Conservation (phyloP, 2,797 vertebrate species). For the Lutjanus campechanus region DNA sequence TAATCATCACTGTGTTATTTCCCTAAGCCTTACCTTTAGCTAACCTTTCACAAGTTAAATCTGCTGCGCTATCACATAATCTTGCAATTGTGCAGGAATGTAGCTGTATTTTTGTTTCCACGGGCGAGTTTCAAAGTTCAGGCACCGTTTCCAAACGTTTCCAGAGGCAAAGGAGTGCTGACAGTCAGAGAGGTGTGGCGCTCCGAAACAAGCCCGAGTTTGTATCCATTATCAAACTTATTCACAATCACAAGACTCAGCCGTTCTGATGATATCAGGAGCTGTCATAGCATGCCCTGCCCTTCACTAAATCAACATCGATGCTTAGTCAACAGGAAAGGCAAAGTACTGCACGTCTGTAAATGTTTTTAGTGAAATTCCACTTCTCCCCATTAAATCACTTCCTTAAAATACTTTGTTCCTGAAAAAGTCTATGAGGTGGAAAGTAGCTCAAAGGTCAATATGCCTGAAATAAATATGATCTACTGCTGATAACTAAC, state of each 20-base stretch:
- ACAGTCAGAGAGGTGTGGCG: slow-evolving; percentile 34
- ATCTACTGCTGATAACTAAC: background rate
- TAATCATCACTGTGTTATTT: background rate
- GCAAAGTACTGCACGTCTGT: slow-evolving; percentile 4
- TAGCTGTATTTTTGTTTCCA: background rate
- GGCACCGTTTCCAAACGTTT: background rate
- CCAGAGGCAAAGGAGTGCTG: slow-evolving; percentile 5
- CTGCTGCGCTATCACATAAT: background rate
- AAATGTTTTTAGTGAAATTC: slow-evolving; percentile 13
- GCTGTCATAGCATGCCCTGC: slow-evolving; percentile 29
- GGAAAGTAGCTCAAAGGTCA: background rate
- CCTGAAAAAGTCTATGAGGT: background rate
- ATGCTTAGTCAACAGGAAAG: slow-evolving; percentile 53
- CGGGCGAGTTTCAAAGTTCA: slow-evolving; percentile 7
- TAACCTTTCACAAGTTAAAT: background rate
- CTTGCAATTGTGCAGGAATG: background rate
- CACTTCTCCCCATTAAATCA: background rate
- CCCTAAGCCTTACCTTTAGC: background rate
- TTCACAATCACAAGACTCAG: slow-evolving; percentile 21
- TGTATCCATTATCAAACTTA: slow-evolving; percentile 19
- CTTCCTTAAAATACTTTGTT: background rate
- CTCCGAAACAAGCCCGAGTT: slow-evolving; percentile 42
- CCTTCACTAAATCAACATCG: slow-evolving; percentile 30
- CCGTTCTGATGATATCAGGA: slow-evolving; percentile 33
- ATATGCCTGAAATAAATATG: background rate